Evolutionary conservation across 2,888 invertebrate genomes (phyloP), one percentile per base, ranked within the genome.

Genomic region (Tricholauxania praeusta): DNA sequence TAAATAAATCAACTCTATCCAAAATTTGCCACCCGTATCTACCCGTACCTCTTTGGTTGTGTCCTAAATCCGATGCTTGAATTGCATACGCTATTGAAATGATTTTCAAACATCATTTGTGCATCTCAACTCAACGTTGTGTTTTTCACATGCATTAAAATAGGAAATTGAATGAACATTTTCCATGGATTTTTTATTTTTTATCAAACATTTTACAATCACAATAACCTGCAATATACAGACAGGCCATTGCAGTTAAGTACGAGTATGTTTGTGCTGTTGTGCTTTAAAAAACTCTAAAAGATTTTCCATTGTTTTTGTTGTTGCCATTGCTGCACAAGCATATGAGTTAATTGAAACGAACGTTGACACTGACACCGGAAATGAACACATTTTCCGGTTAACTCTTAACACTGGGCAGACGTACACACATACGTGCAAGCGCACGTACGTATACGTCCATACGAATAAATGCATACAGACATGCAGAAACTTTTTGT

Each of bases 351-450:
- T 59, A 28, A 49, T 59, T 59, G 32, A 32, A 17, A 28, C 51
- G 17, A 62, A 32, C 75, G 78, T 74, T 80, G 82, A 80, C 82
- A 83, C 78, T 82, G 83, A 82, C 83, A 82, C 82, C 83, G 83
- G 83, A 83, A 83, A 83, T 83, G 82, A 82, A 82, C 80, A 82
- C 82, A 81, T 82, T 81, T 83, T 81, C 83, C 83, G 82, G 80
- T 57, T 28, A n/a, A 49, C 59, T 53, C 57, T 59, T 28, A 57
- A 28, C 57, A 57, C 19, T 12, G 19, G 19, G 28, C 19, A 57
- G 39, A 39, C 39, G 39, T 39, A 32, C 3, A 32, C 7, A 32
- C 32, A 32, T 7, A 39, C 39, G 39, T 10, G 10, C 5, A 39
- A 39, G 28, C 28, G 4, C 4, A 28, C 28, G n/a, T n/a, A n/a